phyloP scores from a whole-genome alignment of 1,140 invertebrate species.

The Nomia melanderi region DNA sequence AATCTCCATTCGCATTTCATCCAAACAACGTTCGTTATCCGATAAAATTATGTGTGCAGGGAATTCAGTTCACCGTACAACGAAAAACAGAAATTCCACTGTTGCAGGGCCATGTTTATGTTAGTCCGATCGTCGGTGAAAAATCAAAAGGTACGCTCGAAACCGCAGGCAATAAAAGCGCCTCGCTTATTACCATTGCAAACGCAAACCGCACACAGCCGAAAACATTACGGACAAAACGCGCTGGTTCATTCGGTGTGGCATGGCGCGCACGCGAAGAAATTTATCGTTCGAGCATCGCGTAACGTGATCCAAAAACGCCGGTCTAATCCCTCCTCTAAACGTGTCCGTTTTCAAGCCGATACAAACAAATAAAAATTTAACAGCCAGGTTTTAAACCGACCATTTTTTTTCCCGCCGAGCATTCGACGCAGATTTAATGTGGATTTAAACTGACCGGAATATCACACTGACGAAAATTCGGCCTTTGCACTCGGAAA shows the following conservation, averaged over 20 bases:
- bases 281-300: neutral
- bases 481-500: neutral
- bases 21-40: too few relatives aligned
- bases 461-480: neutral
- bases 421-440: slow-evolving; percentile 10
- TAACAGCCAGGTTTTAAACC: slow-evolving; percentile 6
- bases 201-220: neutral
- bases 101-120: too few relatives aligned
- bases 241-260: neutral
- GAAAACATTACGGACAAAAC: neutral
- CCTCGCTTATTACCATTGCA: neutral
- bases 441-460: slow-evolving; percentile 5
- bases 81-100: neutral
- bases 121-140: too few relatives aligned
- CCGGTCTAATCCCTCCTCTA: slow-evolving; percentile 6
- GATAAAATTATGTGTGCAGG: too few relatives aligned
- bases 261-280: neutral
- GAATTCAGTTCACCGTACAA: too few relatives aligned
- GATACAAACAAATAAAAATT: slow-evolving; percentile 17
- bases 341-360: slow-evolving; percentile 1
- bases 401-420: neutral
- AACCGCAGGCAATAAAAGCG: neutral
- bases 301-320: neutral
- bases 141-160: neutral
- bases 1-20: too few relatives aligned